Evolutionary conservation across 2,888 invertebrate genomes (phyloP), one percentile per base, ranked within the genome.

Genomic region (Scotopteryx bipunctaria): DNA sequence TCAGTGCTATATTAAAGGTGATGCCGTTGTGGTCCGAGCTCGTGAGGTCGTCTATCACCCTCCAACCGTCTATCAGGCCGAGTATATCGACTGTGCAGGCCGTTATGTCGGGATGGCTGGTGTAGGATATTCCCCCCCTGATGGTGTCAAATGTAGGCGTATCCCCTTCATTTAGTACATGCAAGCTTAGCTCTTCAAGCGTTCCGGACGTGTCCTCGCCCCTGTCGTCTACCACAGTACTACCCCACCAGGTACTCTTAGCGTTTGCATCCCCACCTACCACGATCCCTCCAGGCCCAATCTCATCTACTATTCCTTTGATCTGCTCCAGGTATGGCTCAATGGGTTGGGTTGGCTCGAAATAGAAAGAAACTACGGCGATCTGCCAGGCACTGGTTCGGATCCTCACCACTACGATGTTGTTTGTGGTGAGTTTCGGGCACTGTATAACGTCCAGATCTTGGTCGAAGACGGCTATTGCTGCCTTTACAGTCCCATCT

Each of bases 11-110:
- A 2, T 49, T 41, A 5, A 69, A 67, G 0, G 16, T 11, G 0
- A 71, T 65, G 0, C 46, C 53, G 14, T 63, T 63, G 42, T 63
- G 66, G 48, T 63, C 63, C 2, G 63, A 63, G 49, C 56, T 62
- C 1, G 41, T 55, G 9, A 56, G 42, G 1, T 11, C 9, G 2
- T 46, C 48, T 0, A 45, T 58, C 0, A 64, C 55, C 11, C 31
- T 31, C 65, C 63, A 63, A 13, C 54, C 40, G 0, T 54, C 59
- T 0, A 64, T 19, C 4, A 44, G 8, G 9, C 25, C 32, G 0
- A 64, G 41, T 6, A 64, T 0, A 0, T 55, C 50, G 0, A n/a
- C 1, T 0, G 66, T 38, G 40, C 68, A 66, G 0, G 62, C 62
- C 3, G 69, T 21, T 21, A 21, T 21, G 4, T 21, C 21, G 1